Base-by-base conservation (phyloP, 2,797 vertebrate species). In the Buceros bicornis region DNA sequence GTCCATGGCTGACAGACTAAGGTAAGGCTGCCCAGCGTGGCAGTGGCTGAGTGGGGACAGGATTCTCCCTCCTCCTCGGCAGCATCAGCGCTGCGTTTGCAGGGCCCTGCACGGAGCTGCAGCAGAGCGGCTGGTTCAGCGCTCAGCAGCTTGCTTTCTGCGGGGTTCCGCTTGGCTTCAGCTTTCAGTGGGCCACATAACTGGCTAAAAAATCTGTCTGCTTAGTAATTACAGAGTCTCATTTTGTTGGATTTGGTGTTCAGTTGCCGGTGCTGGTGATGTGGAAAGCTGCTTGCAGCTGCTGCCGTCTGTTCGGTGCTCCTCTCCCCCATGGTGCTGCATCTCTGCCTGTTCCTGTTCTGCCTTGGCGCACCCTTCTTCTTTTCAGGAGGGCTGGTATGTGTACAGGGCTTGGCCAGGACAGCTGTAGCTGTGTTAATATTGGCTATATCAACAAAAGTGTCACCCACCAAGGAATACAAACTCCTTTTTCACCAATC, bases 31-130 rank as follows among this genome's bases (percentile, higher is more conserved):
- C 24, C 16, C 67, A 13, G 18, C 22, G 6, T 9, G 37, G 29
- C 33, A 16, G 37, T 1, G 13, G 56, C n/a, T 28, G 65, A n/a
- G 11, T 14, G 50, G 48, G 40, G 50, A 21, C 66, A 37, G 72
- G 17, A 43, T 61, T 26, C 29, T 64, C 21, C 18, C 16, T 50
- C 42, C 16, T 47, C 28, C 50, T 43, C 1, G 6, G 14, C n/a
- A 40, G 50, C 35, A 40, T 8, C 42, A 56, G 15, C 0, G 4
- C 45, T 16, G 42, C 11, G 1, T 45, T 20, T 1, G 1, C 21
- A 24, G 53, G 42, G 45, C 51, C 17, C 29, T 26, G 40, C 20
- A 10, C 26, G 29, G 40, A 65, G 10, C 29, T 51, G 42, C n/a
- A 20, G 61, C 42, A 35, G 64, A 48, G 19, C 37, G 33, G 21